A percentile compares a stretch with the other conserved stretches of the same genome.
phyloP scores from a whole-genome alignment of 53 echinoderm and acorn worm species.

The Mesocentrotus franciscanus region DNA sequence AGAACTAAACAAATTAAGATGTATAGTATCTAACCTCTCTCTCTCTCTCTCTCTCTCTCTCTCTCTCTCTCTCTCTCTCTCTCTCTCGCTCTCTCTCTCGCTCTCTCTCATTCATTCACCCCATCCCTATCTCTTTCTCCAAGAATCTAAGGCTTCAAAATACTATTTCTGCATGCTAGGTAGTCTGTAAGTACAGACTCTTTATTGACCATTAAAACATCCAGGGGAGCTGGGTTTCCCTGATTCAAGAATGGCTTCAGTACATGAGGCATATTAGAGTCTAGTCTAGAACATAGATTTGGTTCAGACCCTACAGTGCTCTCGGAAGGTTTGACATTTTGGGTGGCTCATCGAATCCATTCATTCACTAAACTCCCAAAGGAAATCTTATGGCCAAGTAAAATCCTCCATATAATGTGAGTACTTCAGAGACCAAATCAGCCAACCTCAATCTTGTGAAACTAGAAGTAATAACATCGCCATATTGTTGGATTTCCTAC shows the following conservation, averaged over 20 bases:
- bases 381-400: background rate
- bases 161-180: background rate
- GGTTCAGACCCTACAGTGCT: background rate
- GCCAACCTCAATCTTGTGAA: slow-evolving; percentile 46
- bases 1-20: background rate
- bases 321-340: background rate
- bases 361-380: background rate
- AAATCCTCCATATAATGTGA: background rate
- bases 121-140: background rate
- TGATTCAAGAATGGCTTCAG: background rate
- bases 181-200: background rate
- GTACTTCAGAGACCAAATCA: background rate
- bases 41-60: background rate
- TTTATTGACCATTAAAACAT: too few species aligned
- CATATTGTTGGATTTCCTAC: slow-evolving; percentile 41
- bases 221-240: background rate
- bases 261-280: background rate
- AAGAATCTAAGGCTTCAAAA: background rate
- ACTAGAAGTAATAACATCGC: slow-evolving; percentile 53
- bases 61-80: background rate
- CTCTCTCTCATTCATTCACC: too few species aligned
- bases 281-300: background rate
- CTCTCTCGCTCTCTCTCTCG: background rate
- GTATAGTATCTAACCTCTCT: background rate
- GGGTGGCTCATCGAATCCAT: background rate